A percentile compares a stretch with the other conserved stretches of the same genome.
Evolutionary conservation across 2,113 vertebrate genomes (phyloP).

Genomic region (Grantiella picta): DNA sequence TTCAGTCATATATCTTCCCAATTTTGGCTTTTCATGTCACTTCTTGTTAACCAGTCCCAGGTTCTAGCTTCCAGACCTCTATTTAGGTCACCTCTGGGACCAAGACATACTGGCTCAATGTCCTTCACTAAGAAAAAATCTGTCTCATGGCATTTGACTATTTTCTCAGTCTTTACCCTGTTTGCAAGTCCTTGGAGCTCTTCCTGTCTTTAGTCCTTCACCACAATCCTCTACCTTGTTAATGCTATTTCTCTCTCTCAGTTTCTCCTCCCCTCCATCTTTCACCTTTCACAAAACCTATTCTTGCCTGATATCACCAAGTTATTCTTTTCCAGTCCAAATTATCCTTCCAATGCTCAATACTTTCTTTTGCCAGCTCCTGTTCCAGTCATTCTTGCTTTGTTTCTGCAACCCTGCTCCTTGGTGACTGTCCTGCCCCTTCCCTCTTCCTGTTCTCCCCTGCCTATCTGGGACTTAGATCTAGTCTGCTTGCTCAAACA

Average conservation of each 20-base stretch:
- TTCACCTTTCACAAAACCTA: background rate
- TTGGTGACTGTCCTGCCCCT: background rate
- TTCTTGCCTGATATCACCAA: background rate
- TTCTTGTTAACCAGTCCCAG: background rate
- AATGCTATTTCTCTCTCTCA: background rate
- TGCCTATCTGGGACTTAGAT: background rate
- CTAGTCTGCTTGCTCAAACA: background rate
- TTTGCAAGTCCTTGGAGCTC: background rate
- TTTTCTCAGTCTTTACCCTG: background rate
- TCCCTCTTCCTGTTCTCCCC: background rate
- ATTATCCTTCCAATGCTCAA: background rate
- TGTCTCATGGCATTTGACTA: background rate
- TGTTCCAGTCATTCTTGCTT: background rate
- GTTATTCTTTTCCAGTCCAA: background rate
- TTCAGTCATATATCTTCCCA: background rate
- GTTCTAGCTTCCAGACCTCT: background rate
- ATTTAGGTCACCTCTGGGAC: background rate
- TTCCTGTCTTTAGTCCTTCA: background rate
- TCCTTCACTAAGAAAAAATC: background rate
- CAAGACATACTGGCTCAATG: background rate
- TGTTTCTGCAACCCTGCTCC: background rate
- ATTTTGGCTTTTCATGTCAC: background rate
- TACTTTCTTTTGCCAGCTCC: background rate
- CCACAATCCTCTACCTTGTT: background rate
- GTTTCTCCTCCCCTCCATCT: background rate